phyloP scores from a whole-genome alignment of 2,888 invertebrate species.

The Lochmaea crataegi region DNA sequence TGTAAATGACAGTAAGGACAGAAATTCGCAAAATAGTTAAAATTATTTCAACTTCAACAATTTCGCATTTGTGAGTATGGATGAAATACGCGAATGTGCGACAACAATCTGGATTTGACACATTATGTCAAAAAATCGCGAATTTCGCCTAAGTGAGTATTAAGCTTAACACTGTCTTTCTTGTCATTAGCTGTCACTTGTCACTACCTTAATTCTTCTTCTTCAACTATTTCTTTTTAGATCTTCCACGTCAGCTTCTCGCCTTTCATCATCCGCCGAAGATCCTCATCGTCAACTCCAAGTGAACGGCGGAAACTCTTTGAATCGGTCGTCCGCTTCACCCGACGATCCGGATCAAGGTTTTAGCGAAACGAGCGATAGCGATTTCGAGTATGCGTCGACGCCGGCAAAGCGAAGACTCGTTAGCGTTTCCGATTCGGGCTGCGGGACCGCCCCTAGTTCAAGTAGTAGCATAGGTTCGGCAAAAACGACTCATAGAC shows the following conservation, averaged over 20 bases:
- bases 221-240: background rate
- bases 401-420: constrained; percentile 58
- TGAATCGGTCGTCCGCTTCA: constrained; percentile 12
- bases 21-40: too few species aligned
- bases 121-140: too few species aligned
- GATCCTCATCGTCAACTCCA: constrained; percentile 23
- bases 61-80: too few species aligned
- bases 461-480: constrained; percentile 39
- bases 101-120: too few species aligned
- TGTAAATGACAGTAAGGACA: too few species aligned
- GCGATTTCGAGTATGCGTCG: constrained; percentile 57
- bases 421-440: constrained; percentile 60
- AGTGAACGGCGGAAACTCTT: constrained; percentile 24
- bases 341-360: constrained; percentile 30
- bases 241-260: constrained; percentile 16
- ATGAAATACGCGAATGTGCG: too few species aligned
- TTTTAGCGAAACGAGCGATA: constrained; percentile 54
- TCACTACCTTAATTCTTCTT: too few species aligned
- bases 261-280: constrained; percentile 10
- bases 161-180: too few species aligned
- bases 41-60: too few species aligned
- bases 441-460: constrained; percentile 60
- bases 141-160: too few species aligned
- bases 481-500: constrained; percentile 23
- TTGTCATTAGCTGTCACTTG: too few species aligned